Percentiles rank a stretch among this genome's conserved stretches.
These are phyloP conservation scores for Puntigrus tetrazona DNA, from an alignment of 2,113 vertebrate genomes.

Conservation along the genomic window DNA sequence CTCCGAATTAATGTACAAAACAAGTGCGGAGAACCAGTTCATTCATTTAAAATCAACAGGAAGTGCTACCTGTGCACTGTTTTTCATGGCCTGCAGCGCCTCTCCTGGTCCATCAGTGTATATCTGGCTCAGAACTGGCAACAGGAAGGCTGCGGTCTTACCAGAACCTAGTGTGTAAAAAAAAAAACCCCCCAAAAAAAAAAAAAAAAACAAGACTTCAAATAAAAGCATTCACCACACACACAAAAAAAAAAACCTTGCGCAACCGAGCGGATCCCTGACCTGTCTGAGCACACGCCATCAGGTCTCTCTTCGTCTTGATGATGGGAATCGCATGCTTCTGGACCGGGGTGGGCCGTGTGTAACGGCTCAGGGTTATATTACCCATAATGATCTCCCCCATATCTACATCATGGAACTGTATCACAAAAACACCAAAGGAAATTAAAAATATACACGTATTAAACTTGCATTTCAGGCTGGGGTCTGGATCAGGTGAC, in stretches of 20 bases:
- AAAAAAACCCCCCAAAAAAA: no score
- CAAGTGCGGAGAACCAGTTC: neutral
- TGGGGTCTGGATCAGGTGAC: conserved; percentile 56
- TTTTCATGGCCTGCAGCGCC: conserved; percentile 86
- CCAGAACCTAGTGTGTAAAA: conserved; percentile 82
- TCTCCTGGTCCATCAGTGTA: conserved; percentile 94
- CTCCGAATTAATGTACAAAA: neutral
- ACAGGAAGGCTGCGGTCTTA: conserved; percentile 94
- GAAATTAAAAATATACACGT: no score
- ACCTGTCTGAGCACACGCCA: conserved; percentile 99
- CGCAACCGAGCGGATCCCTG: neutral
- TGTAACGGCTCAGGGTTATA: conserved; percentile 90
- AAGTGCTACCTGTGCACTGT: conserved; percentile 66
- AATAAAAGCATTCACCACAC: neutral
- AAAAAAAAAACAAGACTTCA: no score
- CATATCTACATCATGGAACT: conserved; percentile 97
- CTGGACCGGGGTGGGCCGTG: conserved; percentile 94
- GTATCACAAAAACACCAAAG: conserved; percentile 34
- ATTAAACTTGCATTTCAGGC: no score
- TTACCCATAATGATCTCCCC: conserved; percentile 98
- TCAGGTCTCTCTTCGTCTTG: conserved; percentile 94
- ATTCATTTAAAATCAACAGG: neutral
- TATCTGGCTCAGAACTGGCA: conserved; percentile 95
- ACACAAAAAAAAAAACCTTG: neutral
- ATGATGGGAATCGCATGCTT: conserved; percentile 98